These are phyloP conservation scores for Drosophila mayri DNA, from an alignment of 1,140 invertebrate species.

Conservation along the genomic window DNA sequence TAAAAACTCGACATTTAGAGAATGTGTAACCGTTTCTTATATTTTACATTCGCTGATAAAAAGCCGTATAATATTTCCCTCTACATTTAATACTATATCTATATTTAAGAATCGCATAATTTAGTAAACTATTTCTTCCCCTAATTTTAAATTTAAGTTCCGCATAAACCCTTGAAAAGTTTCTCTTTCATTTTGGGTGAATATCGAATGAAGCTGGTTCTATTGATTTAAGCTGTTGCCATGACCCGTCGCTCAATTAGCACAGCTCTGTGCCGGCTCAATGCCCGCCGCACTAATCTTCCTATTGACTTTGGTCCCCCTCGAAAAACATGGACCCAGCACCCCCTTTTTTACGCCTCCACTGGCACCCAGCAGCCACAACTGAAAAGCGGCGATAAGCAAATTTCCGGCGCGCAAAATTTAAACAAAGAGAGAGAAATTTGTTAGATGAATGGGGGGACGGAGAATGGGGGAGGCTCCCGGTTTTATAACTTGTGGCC, in stretches of 20 bases:
- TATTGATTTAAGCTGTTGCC: conserved; percentile 78
- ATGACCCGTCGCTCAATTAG: conserved; percentile 79
- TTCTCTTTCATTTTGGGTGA: conserved; percentile 37
- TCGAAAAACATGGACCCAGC: conserved; percentile 7
- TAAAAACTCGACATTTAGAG: neutral
- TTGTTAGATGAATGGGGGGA: conserved; percentile 28
- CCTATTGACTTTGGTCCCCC: conserved; percentile 70
- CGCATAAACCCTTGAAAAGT: conserved; percentile 32
- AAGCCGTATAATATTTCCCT: too few species aligned
- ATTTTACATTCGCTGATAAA: neutral
- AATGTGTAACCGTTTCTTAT: neutral
- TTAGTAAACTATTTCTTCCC: neutral
- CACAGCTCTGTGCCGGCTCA: conserved; percentile 60
- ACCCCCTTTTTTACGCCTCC: conserved; percentile 6
- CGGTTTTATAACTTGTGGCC: conserved; percentile 73
- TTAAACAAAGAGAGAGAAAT: conserved; percentile 72
- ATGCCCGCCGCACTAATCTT: conserved; percentile 68
- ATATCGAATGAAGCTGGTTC: conserved; percentile 57
- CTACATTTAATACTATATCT: neutral
- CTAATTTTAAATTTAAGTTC: conserved; percentile 5
- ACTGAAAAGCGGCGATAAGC: conserved; percentile 77
- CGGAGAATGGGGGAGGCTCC: neutral
- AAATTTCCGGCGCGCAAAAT: conserved; percentile 79
- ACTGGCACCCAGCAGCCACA: conserved; percentile 34
- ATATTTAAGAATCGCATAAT: too few species aligned